Conservation (phyloP, 1,140 invertebrate species). For the Hestina assimilis region DNA sequence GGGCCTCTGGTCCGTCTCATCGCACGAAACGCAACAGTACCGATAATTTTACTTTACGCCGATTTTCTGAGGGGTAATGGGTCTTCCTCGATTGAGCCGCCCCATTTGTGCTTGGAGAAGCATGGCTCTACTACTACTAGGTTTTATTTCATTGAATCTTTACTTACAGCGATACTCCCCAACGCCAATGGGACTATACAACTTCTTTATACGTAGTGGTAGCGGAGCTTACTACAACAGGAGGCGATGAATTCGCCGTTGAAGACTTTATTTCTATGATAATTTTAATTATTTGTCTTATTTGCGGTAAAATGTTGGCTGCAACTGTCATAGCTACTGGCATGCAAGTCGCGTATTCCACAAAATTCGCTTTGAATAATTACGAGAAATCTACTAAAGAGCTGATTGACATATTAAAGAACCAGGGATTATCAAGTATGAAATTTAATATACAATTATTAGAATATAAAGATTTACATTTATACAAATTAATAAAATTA, state of each 20-base stretch:
- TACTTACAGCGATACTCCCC: slow-evolving; percentile 44
- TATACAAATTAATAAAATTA: not conserved
- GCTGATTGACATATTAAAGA: slow-evolving; percentile 62
- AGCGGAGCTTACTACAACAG: slow-evolving; percentile 52
- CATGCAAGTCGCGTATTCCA: slow-evolving; percentile 60
- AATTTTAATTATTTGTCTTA: slow-evolving; percentile 48
- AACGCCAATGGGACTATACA: slow-evolving; percentile 56
- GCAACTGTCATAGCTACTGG: slow-evolving; percentile 54
- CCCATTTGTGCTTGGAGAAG: too few relatives aligned
- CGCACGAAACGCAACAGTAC: too few relatives aligned
- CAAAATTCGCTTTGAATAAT: slow-evolving; percentile 54
- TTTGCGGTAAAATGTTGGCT: slow-evolving; percentile 58
- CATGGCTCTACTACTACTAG: too few relatives aligned
- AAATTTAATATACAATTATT: too few relatives aligned
- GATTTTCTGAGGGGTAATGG: too few relatives aligned
- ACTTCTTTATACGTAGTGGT: slow-evolving; percentile 59
- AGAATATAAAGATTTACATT: too few relatives aligned
- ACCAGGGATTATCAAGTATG: slow-evolving; percentile 66
- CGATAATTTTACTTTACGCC: too few relatives aligned
- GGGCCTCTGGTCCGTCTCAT: too few relatives aligned
- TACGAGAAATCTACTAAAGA: slow-evolving; percentile 60
- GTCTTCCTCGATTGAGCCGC: too few relatives aligned
- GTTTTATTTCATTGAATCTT: not conserved
- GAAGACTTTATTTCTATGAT: slow-evolving; percentile 45
- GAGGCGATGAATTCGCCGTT: slow-evolving; percentile 59